Conservation (phyloP, 2,797 vertebrate genomes). For the Serranus cabrilla region DNA sequence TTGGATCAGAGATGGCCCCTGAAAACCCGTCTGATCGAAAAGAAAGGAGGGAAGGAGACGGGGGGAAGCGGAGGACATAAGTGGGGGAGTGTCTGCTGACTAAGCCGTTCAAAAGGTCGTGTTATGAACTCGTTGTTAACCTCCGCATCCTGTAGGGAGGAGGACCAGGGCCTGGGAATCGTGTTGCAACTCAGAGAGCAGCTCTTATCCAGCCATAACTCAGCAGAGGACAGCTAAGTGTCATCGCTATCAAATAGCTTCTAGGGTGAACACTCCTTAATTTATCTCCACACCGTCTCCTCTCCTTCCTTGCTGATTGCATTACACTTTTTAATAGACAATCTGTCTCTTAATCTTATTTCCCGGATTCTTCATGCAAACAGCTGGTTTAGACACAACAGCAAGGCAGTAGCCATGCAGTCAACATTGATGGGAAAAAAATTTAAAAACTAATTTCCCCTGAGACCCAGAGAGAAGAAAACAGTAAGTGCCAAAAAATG, state of each 20-base stretch:
- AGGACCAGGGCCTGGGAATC: constrained; percentile 68
- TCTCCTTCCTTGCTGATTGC: constrained; percentile 53
- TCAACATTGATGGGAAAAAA: no score
- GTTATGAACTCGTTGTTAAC: constrained; percentile 75
- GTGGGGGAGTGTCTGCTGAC: constrained; percentile 73
- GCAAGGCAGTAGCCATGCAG: no score
- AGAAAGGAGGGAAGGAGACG: constrained; percentile 55
- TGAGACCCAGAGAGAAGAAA: no score
- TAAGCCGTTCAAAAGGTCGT: constrained; percentile 73
- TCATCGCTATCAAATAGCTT: constrained; percentile 51
- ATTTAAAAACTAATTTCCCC: no score
- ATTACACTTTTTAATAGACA: constrained; percentile 47
- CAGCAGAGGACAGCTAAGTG: constrained; percentile 67
- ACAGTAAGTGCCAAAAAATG: no score
- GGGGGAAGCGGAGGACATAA: constrained; percentile 54
- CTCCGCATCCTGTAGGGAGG: constrained; percentile 71
- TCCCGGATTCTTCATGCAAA: constrained; percentile 8
- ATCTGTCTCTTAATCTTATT: constrained; percentile 5
- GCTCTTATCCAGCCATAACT: constrained; percentile 72
- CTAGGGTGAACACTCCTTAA: constrained; percentile 24
- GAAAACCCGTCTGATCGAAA: constrained; percentile 45
- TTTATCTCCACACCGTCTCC: constrained; percentile 29
- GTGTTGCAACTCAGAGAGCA: constrained; percentile 53
- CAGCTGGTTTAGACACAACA: constrained; percentile 28
- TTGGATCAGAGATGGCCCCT: constrained; percentile 52